Evolutionary conservation across 2,113 vertebrate genomes (phyloP).

Genomic region (Vanacampus margaritifer): DNA sequence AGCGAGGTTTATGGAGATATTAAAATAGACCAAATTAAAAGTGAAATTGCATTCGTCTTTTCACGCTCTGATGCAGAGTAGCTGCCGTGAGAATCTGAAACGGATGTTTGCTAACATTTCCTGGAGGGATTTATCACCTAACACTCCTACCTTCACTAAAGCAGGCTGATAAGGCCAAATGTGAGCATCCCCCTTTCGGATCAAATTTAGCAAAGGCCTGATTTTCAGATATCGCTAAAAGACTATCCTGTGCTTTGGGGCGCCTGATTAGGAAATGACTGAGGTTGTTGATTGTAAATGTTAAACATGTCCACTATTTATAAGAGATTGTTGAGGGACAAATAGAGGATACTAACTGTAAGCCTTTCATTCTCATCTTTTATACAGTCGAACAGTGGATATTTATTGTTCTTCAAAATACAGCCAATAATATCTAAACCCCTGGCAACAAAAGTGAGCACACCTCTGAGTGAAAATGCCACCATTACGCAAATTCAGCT

Average conservation of each 20-base stretch:
- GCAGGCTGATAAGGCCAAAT: not conserved
- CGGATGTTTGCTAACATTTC: not conserved
- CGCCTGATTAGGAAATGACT: not conserved
- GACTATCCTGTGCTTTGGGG: not conserved
- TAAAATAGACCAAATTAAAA: constrained; percentile 7
- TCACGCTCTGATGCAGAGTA: not conserved
- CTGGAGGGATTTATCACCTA: not conserved
- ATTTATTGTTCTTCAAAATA: too few species aligned
- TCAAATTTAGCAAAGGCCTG: not conserved
- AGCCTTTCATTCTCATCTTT: too few species aligned
- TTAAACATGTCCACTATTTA: not conserved
- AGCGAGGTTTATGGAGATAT: constrained; percentile 1
- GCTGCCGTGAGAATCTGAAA: constrained; percentile 2
- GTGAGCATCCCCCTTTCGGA: not conserved
- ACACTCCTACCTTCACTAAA: not conserved
- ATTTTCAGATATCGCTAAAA: not conserved
- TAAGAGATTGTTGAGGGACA: not conserved
- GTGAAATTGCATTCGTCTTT: not conserved
- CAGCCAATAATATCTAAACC: too few species aligned
- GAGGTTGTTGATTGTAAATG: not conserved
- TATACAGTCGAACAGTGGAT: too few species aligned
- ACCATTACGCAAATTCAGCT: too few species aligned
- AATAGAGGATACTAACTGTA: too few species aligned
- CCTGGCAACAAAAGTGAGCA: too few species aligned
- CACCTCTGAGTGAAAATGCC: too few species aligned